Evolutionary conservation across 2,888 invertebrate genomes (phyloP), one percentile per base, ranked within the genome.

Genomic region (Plagiodera versicolora): DNA sequence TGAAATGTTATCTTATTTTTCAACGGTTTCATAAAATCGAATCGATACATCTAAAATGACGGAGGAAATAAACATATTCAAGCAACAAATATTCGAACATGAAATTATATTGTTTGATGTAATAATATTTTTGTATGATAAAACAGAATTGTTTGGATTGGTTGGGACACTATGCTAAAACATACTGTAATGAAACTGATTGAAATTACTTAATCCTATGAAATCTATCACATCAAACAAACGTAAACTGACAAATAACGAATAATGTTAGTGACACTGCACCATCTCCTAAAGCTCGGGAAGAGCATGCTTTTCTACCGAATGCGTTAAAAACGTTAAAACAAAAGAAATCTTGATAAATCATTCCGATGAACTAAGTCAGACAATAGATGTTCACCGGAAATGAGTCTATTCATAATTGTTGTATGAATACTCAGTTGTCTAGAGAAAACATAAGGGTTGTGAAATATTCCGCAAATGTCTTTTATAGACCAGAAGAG

Each of bases 251-350:
- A 70, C 66, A 70, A 58, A 65, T 56, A 64, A 65, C 63, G 66
- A 67, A 67, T 60, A 63, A 61, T 70, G 71, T 73, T 73, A 73
- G 73, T 73, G 64, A 73, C 72, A 72, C 69, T 64, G 68, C 69
- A 65, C 62, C 60, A 67, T 61, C 67, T 61, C 49, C 49, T 49
- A 30, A 63, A 64, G 63, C 63, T 65, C 67, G 56, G 63, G 39
- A 62, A 63, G 70, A 70, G 63, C 68, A 70, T 70, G 70, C 69
- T 58, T 58, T 50, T 55, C 58, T 39, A 18, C 17, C 45, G 14
- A 45, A 20, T 19, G 46, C 14, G 46, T 46, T 46, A 18, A 46
- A 20, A 18, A 46, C 46, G 18, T 14, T 6, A 14, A 10, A 39
- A 39, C 4, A 14, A 10, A 6, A 24, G 3, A 24, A 24, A 5